phyloP scores from a whole-genome alignment of 1,140 invertebrate genomes.

The Zaprionus davidi region DNA sequence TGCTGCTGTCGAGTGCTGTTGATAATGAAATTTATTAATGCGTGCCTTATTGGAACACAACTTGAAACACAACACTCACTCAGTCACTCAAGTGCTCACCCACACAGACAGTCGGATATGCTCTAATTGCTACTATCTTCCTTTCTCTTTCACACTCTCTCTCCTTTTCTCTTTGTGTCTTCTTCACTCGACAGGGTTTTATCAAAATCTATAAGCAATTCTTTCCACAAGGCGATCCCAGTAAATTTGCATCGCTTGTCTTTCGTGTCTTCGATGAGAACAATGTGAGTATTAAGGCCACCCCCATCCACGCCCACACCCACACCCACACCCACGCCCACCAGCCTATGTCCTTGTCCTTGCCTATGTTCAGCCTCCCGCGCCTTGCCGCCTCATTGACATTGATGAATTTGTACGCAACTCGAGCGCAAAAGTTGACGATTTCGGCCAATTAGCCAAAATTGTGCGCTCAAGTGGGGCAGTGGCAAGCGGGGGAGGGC shows the following conservation, averaged over 20 bases:
- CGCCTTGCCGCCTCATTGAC: slow-evolving; percentile 34
- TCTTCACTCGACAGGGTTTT: slow-evolving; percentile 91
- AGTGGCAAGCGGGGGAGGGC: not conserved
- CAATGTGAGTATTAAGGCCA: slow-evolving; percentile 90
- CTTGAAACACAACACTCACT: slow-evolving; percentile 24
- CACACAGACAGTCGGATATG: slow-evolving; percentile 22
- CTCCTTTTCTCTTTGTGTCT: not conserved
- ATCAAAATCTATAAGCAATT: slow-evolving; percentile 99
- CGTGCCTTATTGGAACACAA: slow-evolving; percentile 51
- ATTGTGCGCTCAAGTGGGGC: slow-evolving; percentile 24
- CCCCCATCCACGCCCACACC: not conserved
- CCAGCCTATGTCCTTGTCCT: slow-evolving; percentile 19
- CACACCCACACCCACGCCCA: not conserved
- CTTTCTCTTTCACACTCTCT: not conserved
- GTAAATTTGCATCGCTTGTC: slow-evolving; percentile 97
- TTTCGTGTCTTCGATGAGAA: slow-evolving; percentile 99
- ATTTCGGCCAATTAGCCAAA: slow-evolving; percentile 49
- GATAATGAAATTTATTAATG: slow-evolving; percentile 79
- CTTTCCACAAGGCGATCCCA: slow-evolving; percentile 98
- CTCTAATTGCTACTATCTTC: slow-evolving; percentile 5
- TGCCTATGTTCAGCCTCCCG: not conserved
- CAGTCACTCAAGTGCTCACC: slow-evolving; percentile 42
- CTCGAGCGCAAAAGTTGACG: slow-evolving; percentile 47
- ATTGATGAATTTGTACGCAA: slow-evolving; percentile 50
- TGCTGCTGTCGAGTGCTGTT: slow-evolving; percentile 58